These are phyloP conservation scores for Gasteruption jaculator DNA, from an alignment of 2,888 invertebrate species.

Conservation along the genomic window DNA sequence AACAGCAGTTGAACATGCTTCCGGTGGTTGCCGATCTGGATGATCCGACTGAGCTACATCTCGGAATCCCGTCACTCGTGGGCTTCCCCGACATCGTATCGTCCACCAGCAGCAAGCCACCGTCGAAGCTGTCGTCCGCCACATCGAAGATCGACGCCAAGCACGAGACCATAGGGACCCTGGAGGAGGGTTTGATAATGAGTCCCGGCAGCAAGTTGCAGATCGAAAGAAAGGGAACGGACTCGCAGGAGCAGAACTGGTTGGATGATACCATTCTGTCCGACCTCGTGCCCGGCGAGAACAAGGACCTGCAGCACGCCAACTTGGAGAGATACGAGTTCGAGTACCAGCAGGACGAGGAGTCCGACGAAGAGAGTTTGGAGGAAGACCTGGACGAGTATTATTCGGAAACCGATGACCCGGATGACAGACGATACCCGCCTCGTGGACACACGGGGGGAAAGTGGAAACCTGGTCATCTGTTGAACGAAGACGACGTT, in stretches of 20 bases:
- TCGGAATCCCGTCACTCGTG: slow-evolving; percentile 45
- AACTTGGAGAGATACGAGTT: slow-evolving; percentile 33
- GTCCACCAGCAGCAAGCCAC: slow-evolving; percentile 25
- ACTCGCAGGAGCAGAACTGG: slow-evolving; percentile 36
- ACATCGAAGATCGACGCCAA: slow-evolving; percentile 25
- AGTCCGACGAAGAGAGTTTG: slow-evolving; percentile 37
- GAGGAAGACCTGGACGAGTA: slow-evolving; percentile 54
- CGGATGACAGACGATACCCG: slow-evolving; percentile 53
- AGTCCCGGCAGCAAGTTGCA: no score
- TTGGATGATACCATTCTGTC: slow-evolving; percentile 40
- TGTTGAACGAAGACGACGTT: slow-evolving; percentile 49
- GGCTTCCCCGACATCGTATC: slow-evolving; percentile 47
- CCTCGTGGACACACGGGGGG: slow-evolving; percentile 61
- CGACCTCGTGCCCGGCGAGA: slow-evolving; percentile 34
- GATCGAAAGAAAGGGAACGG: slow-evolving; percentile 36
- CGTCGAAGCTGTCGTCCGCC: slow-evolving; percentile 10
- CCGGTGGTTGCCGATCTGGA: slow-evolving; percentile 42
- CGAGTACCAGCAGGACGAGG: slow-evolving; percentile 41
- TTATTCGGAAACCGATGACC: slow-evolving; percentile 58
- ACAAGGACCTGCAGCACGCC: slow-evolving; percentile 28
- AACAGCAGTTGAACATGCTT: slow-evolving; percentile 30
- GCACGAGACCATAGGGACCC: slow-evolving; percentile 25
- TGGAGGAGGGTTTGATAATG: slow-evolving; percentile 26
- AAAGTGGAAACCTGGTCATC: slow-evolving; percentile 68
- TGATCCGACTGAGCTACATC: slow-evolving; percentile 43